Evolutionary conservation across 2,888 invertebrate species (phyloP).

Genomic region (Erebia ligea): DNA sequence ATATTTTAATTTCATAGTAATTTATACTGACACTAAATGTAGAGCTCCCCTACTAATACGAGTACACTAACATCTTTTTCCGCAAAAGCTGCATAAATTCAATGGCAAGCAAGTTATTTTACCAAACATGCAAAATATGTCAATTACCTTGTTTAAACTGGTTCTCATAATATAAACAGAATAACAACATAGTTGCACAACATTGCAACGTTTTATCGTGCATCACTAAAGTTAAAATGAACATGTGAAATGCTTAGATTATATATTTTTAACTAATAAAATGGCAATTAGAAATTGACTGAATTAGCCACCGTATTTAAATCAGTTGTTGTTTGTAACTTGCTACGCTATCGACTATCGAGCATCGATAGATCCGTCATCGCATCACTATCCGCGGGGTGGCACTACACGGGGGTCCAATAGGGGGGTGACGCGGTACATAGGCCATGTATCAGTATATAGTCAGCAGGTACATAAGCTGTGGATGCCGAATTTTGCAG

Average conservation of each 20-base stretch:
- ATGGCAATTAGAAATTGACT: not conserved
- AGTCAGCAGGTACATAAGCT: constrained; percentile 68
- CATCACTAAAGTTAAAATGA: not conserved
- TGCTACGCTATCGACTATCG: constrained; percentile 49
- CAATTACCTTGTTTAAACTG: not conserved
- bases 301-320: constrained; percentile 12
- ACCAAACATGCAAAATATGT: not conserved
- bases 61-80: not conserved
- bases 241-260: not conserved
- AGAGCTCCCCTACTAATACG: too few relatives aligned
- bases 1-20: too few relatives aligned
- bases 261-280: not conserved
- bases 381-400: constrained; percentile 71
- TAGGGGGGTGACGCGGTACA: constrained; percentile 67
- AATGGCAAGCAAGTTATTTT: not conserved
- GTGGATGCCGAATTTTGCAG: constrained; percentile 80
- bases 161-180: not conserved
- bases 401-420: constrained; percentile 66
- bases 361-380: constrained; percentile 61
- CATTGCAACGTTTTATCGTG: not conserved
- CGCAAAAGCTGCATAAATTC: not conserved
- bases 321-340: constrained; percentile 5
- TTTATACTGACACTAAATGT: too few relatives aligned
- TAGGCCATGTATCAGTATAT: constrained; percentile 76
- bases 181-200: too few relatives aligned